A percentile compares a stretch with the other conserved stretches of the same genome.
These are phyloP conservation scores for Phalera bucephala DNA, from an alignment of 2,888 invertebrate species.

Conservation along the genomic window DNA sequence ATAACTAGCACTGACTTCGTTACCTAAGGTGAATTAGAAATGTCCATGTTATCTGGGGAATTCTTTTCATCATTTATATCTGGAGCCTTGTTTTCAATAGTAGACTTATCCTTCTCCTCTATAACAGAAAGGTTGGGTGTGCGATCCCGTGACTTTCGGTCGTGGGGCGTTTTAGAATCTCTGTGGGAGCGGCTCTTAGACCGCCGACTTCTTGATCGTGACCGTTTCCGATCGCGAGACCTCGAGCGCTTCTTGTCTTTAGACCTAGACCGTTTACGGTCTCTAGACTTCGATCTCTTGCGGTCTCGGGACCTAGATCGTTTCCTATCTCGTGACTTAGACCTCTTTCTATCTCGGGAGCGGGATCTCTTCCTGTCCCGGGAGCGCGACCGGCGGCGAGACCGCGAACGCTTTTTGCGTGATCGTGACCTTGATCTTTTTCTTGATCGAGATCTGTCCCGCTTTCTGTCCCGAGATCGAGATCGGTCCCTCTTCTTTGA, in stretches of 20 bases:
- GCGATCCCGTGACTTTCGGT: slow-evolving; percentile 63
- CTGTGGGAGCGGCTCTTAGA: slow-evolving; percentile 71
- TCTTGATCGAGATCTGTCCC: slow-evolving; percentile 82
- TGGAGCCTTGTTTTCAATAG: slow-evolving; percentile 47
- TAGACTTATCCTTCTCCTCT: slow-evolving; percentile 49
- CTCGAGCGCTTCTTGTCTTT: slow-evolving; percentile 69
- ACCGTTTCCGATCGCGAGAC: slow-evolving; percentile 72
- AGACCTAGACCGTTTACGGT: slow-evolving; percentile 75
- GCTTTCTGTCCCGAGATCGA: slow-evolving; percentile 69
- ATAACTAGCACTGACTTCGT: too few species aligned
- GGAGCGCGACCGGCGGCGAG: slow-evolving; percentile 63
- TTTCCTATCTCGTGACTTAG: slow-evolving; percentile 82
- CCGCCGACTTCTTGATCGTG: slow-evolving; percentile 63
- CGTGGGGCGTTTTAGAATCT: slow-evolving; percentile 69
- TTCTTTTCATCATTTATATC: slow-evolving; percentile 80
- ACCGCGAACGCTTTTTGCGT: slow-evolving; percentile 73
- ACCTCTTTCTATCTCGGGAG: slow-evolving; percentile 81
- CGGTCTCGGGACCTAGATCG: slow-evolving; percentile 80
- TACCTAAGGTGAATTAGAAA: slow-evolving; percentile 88
- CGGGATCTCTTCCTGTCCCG: slow-evolving; percentile 70
- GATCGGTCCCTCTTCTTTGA: slow-evolving; percentile 73
- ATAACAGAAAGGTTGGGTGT: slow-evolving; percentile 56
- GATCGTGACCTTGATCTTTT: slow-evolving; percentile 84
- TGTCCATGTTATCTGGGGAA: slow-evolving; percentile 90
- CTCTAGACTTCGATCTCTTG: slow-evolving; percentile 71